Evolutionary conservation across 1,140 invertebrate species (phyloP), one percentile per base, ranked within the genome.

Genomic region (Samia ricini): DNA sequence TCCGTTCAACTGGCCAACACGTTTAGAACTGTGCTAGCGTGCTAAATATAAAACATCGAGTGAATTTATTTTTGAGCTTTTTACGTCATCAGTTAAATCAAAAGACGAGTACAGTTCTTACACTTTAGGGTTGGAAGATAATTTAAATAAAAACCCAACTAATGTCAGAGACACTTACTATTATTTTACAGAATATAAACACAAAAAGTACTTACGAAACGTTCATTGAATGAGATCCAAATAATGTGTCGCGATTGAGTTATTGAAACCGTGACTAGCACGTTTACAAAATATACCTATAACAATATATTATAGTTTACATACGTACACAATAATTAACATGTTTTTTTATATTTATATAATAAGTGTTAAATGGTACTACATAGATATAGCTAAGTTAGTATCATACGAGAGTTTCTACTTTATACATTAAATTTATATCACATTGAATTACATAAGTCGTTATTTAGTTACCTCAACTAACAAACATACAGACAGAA

Each of bases 31-130:
- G 82, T 76, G 76, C 82, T 77, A 77, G 74, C 75, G 83, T 74
- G 80, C 89, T 91, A 91, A 91, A 90, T 90, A 90, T 91, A 91
- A 81, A 70, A 85, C 79, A 79, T 85, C 86, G 89, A 88, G 77
- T 88, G 77, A 74, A 86, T 88, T 85, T 90, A 90, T 90, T 91
- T 90, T 89, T 77, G 67, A 74, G 73, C 74, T 80, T 83, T 88
- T 82, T 77, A 79, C 88, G 88, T 89, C 86, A 89, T 85, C 81
- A 77, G 69, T 77, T 64, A 70, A 76, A 80, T 78, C 67, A 77
- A 68, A 70, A 72, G 73, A 69, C 36, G 8, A 42, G 50, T 49
- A 23, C 12, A 20, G 4, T 18, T 29, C 10, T 36, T 56, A 15
- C 8, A 42, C 33, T 1, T 42, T 42, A n/a, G n/a, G n/a, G n/a